A percentile compares a stretch with the other conserved stretches of the same genome.
These are phyloP conservation scores for Pachymerium ferrugineum DNA, from an alignment of 2,888 invertebrate genomes.

Conservation along the genomic window DNA sequence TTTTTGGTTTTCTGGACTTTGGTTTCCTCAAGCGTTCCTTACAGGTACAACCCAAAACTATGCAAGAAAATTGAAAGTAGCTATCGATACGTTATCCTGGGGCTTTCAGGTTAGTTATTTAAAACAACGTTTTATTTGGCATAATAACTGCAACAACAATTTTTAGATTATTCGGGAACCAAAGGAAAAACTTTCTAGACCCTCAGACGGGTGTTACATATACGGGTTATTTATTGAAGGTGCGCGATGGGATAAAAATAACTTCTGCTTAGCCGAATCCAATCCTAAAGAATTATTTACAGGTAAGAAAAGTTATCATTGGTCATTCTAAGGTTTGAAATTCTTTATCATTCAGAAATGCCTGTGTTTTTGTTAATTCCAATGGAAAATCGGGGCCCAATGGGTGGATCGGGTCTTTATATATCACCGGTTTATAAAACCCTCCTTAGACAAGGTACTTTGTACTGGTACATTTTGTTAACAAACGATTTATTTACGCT, in stretches of 20 bases:
- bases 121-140: too few relatives aligned
- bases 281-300: constrained; percentile 52
- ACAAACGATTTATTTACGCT: constrained; percentile 1
- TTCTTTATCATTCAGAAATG: constrained; percentile 54
- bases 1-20: constrained; percentile 51
- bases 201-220: constrained; percentile 48
- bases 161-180: not conserved
- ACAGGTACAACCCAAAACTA: constrained; percentile 50
- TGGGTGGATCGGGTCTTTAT: constrained; percentile 50
- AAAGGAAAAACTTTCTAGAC: constrained; percentile 41
- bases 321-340: too few relatives aligned
- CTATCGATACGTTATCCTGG: constrained; percentile 43
- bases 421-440: constrained; percentile 63
- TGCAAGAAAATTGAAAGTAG: constrained; percentile 50
- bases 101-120: not conserved
- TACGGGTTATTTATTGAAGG: constrained; percentile 48
- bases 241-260: constrained; percentile 45
- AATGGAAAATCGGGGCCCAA: constrained; percentile 56
- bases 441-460: constrained; percentile 52
- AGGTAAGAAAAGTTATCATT: constrained; percentile 48
- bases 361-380: constrained; percentile 65
- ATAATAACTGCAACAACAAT: not conserved
- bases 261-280: constrained; percentile 44
- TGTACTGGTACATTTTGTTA: constrained; percentile 42
- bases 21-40: constrained; percentile 51